Evolutionary conservation across 2,888 invertebrate genomes (phyloP), one percentile per base, ranked within the genome.

Genomic region (Nomada fucata): DNA sequence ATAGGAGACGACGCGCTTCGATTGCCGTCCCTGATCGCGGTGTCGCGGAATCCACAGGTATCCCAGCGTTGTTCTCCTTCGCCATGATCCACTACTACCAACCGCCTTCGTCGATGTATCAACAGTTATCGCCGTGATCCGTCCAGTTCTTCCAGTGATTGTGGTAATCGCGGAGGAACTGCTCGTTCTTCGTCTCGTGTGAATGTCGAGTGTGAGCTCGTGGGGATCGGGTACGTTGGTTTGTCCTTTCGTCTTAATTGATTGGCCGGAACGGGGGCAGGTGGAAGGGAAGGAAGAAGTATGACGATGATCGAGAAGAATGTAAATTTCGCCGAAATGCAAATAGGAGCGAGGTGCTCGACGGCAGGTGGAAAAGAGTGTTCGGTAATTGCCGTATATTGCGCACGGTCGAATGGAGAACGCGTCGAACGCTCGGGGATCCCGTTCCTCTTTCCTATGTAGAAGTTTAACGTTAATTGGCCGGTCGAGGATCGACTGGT

Each of bases 31-130:
- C n/a, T 29, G 69, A 76, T 79, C 68, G 71, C n/a, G 7, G 29
- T 23, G 26, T n/a, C 70, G 47, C 50, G 76, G 88, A 88, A 88
- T 88, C 88, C 88, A 88, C 88, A 88, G 88, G 88, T 88, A 88
- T 73, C 70, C 80, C 53, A 23, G 79, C 59, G 64, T 65, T 61
- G 78, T 79, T 63, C 64, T 57, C 60, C 52, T 55, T 50, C 47
- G 18, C 55, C 76, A 57, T 61, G 53, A 52, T 70, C 57, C 52
- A 52, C 29, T 53, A 23, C 53, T 20, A 65, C 29, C 63, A 71
- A 57, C 42, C 59, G 64, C 81, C 50, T 65, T 71, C 65, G 59
- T 70, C 59, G 78, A 63, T 44, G 20, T 20, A 2, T 29, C 44
- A 13, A 64, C 26, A 20, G n/a, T 29, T 55, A 9, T 26, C 29